Base-by-base conservation (phyloP, 2,888 invertebrate species). In the Parnassius mnemosyne region DNA sequence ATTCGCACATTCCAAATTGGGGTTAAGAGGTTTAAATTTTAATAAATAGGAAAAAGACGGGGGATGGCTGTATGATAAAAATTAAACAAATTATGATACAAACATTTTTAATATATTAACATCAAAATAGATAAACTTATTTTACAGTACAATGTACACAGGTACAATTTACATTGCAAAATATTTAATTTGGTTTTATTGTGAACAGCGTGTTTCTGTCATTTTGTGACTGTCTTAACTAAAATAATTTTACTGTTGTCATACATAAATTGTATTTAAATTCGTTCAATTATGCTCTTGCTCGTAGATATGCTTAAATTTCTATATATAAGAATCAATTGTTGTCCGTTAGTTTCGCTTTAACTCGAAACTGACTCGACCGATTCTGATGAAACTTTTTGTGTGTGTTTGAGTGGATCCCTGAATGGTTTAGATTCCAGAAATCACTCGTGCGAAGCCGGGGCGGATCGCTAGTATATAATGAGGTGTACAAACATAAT, bases 101-200 rank as follows among this genome's bases (percentile, higher is more conserved):
- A 56, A 61, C 46, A 47, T 54, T 12, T 61, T 57, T 60, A 52
- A 53, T 60, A 56, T 52, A 42, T 52, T 55, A 56, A 61, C 46
- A 56, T 34, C 41, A 10, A 56, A 56, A 34, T 52, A 20, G 20
- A 20, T 20, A 60, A 54, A 54, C 34, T 53, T 16, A 25, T 56
- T 12, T 61, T 52, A 56, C 46, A 53, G 52, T 53, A 57, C 53
- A 57, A 42, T 57, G 42, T 61, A 57, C 57, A 57, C 2, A 13
- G 47, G 54, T 25, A 53, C 52, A n/a, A 10, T 41, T 56, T 57
- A 25, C 41, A 57, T 34, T 47, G 46, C 16, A 61, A 59, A 53
- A 59, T 16, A 43, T 51, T 46, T 58, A 10, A 57, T 41, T 50
- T 41, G 10, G 13, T 13, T 46, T 59, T 10, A 34, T 34, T 16